Base-by-base conservation (phyloP, 2,113 vertebrate genomes). In the Cheirogaleus medius region DNA sequence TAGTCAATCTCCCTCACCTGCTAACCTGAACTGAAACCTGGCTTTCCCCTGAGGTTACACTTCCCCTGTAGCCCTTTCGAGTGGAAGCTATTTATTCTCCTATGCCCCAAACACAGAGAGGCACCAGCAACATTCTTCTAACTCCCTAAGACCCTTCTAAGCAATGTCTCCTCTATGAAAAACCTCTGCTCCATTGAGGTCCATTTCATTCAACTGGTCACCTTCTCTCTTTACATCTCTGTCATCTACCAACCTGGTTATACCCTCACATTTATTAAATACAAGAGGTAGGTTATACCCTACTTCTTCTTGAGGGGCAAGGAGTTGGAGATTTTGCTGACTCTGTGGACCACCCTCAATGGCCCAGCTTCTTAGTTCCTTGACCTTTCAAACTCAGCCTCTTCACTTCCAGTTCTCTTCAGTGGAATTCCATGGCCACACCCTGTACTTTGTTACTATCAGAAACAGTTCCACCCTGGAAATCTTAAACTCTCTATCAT, bases 11-110 rank as follows among this genome's bases (percentile, higher is more conserved):
- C 86, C 78, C 63, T 89, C 44, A 93, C 91, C 78, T 94, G 94
- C 42, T 83, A 69, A 86, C 47, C 49, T 93, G 89, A 97, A 97
- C 93, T 93, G 97, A 98, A 98, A 97, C 95, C 94, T 95, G 87
- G 78, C 82, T 94, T 90, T 91, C 97, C 97, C 89, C 93, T 80
- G 37, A 84, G 92, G 78, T 95, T 93, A 84, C 90, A 96, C 97
- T 97, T 98, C 97, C 97, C 95, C 80, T 96, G 18, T 8, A 29
- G 44, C 63, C 85, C 56, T 97, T 97, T 97, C 39, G 94, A 97
- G 92, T 87, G 80, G 64, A 95, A 97, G 69, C 39, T 96, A 97
- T 97, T 96, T 95, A 94, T 96, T 95, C 82, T 87, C 60, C 63
- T 42, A 20, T 76, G 89, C 37, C 91, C 49, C 89, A 60, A 27